Evolutionary conservation across 2,113 vertebrate species (phyloP).

Genomic region (Datnioides undecimradiatus): DNA sequence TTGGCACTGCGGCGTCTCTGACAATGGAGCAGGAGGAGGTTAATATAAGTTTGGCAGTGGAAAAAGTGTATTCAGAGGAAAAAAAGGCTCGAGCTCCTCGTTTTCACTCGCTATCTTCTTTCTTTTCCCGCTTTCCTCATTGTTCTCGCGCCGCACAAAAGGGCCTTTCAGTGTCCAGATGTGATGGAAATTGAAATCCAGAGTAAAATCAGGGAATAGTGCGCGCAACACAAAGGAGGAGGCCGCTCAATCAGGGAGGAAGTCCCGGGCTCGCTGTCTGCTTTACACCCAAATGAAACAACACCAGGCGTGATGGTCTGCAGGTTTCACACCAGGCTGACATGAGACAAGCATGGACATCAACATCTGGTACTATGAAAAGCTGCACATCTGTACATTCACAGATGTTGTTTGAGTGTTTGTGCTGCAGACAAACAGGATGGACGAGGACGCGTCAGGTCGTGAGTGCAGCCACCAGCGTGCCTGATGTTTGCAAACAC

Average conservation of each 20-base stretch:
- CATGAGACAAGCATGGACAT: neutral
- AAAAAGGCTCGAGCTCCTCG: constrained; percentile 36
- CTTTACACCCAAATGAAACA: neutral
- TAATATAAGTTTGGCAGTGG: constrained; percentile 47
- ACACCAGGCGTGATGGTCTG: neutral
- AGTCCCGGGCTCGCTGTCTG: neutral
- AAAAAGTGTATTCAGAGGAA: constrained; percentile 53
- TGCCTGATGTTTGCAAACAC: no score
- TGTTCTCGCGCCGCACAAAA: constrained; percentile 61
- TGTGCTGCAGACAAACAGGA: no score
- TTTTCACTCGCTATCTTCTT: neutral
- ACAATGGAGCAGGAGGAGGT: constrained; percentile 67
- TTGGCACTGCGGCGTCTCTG: constrained; percentile 34
- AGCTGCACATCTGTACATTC: neutral
- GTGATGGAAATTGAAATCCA: constrained; percentile 71
- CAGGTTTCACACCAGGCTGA: neutral
- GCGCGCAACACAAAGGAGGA: constrained; percentile 49
- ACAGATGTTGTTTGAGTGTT: neutral
- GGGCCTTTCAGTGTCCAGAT: constrained; percentile 56
- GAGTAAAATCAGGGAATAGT: constrained; percentile 59
- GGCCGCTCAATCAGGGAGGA: constrained; percentile 41
- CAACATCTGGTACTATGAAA: neutral
- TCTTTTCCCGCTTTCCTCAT: neutral
- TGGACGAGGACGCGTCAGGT: no score
- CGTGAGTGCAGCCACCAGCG: no score